These are phyloP conservation scores for Lycaena phlaeas DNA, from an alignment of 2,888 invertebrate genomes.

Conservation along the genomic window DNA sequence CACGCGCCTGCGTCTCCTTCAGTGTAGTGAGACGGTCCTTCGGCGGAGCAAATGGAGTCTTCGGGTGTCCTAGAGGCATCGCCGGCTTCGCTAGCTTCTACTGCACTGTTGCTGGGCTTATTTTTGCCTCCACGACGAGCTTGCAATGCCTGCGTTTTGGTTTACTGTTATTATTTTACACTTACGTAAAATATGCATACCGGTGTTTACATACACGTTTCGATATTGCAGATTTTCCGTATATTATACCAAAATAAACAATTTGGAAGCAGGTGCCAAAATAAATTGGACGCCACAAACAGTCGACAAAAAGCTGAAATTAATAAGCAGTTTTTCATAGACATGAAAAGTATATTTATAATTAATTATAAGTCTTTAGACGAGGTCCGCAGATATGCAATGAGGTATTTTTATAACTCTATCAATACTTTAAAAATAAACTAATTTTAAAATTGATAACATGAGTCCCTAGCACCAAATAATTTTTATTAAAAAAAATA, in stretches of 20 bases:
- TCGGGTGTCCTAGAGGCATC: constrained; percentile 91
- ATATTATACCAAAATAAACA: background rate
- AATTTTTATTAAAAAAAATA: too few relatives aligned
- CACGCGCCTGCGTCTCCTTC: constrained; percentile 70
- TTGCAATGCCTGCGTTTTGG: constrained; percentile 78
- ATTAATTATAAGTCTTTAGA: too few relatives aligned
- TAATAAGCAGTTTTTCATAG: background rate
- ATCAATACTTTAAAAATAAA: too few relatives aligned
- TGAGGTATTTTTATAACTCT: too few relatives aligned
- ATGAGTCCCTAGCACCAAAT: too few relatives aligned
- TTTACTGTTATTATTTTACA: background rate
- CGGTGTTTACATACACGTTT: too few relatives aligned
- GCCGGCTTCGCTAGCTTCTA: constrained; percentile 78
- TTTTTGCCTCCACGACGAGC: constrained; percentile 74
- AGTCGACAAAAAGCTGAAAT: background rate
- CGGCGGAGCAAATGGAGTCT: constrained; percentile 91
- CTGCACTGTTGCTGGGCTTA: constrained; percentile 67
- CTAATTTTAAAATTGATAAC: too few relatives aligned
- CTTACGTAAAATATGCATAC: background rate
- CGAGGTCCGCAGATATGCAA: too few relatives aligned
- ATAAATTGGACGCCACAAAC: background rate
- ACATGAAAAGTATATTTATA: too few relatives aligned
- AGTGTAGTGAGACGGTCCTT: constrained; percentile 82
- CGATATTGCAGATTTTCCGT: background rate
- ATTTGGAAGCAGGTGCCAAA: constrained; percentile 1